Percentiles rank a stretch among this genome's conserved stretches.
Evolutionary conservation across 1,140 invertebrate species (phyloP).

Genomic region (Polypedilum vanderplanki): DNA sequence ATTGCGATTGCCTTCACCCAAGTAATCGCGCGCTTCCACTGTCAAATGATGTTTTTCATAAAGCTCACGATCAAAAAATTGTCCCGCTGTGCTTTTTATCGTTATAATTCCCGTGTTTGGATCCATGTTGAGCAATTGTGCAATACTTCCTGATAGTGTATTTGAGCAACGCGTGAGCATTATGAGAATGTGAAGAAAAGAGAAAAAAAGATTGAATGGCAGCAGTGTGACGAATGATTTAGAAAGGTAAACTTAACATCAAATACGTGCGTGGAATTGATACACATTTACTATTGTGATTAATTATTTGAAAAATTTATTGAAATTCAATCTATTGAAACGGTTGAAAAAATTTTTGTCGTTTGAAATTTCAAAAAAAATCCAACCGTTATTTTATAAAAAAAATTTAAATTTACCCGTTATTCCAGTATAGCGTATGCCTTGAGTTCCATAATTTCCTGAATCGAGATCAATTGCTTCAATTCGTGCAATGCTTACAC

Average conservation of each 20-base stretch:
- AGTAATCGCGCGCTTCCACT: conserved; percentile 82
- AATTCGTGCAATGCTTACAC: conserved; percentile 74
- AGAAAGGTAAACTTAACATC: too few species aligned
- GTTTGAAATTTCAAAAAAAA: too few species aligned
- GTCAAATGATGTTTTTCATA: conserved; percentile 81
- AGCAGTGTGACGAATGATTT: too few species aligned
- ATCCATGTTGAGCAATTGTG: conserved; percentile 76
- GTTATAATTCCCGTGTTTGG: conserved; percentile 73
- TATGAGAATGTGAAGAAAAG: too few species aligned
- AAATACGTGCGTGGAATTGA: too few species aligned
- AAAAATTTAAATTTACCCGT: conserved; percentile 38
- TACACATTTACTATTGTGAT: too few species aligned
- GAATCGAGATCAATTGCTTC: conserved; percentile 79
- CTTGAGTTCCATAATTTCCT: conserved; percentile 73
- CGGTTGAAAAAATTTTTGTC: too few species aligned
- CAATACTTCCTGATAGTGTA: conserved; percentile 53
- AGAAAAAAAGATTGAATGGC: conserved; percentile 45
- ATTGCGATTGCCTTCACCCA: conserved; percentile 79
- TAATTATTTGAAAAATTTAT: too few species aligned
- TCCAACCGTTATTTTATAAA: too few species aligned
- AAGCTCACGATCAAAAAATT: conserved; percentile 80
- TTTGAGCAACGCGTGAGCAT: too few species aligned
- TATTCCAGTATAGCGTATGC: conserved; percentile 79
- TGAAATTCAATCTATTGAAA: too few species aligned
- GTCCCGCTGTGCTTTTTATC: conserved; percentile 63